Evolutionary conservation across 2,797 vertebrate species (phyloP).

Genomic region (Hydrolagus colliei): DNA sequence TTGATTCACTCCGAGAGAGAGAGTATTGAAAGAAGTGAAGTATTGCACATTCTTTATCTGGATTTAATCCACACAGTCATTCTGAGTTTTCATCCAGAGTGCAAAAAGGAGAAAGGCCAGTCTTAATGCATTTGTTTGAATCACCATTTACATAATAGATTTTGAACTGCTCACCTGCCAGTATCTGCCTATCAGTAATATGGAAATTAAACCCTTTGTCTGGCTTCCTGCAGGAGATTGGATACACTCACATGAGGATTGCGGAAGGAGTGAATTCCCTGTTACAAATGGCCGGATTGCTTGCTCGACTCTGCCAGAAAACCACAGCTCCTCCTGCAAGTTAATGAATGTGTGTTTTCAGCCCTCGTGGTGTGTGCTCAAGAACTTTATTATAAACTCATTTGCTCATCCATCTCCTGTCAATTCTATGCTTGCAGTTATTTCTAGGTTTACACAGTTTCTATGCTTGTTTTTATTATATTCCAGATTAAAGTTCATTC

Average conservation of each 20-base stretch:
- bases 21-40: neutral
- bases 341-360: slow-evolving; percentile 38
- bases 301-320: slow-evolving; percentile 85
- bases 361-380: neutral
- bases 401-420: neutral
- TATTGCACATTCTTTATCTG: too few species aligned
- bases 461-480: neutral
- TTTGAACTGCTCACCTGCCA: neutral
- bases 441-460: neutral
- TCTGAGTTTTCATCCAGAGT: neutral
- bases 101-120: neutral
- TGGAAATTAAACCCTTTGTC: neutral
- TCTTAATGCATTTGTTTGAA: neutral
- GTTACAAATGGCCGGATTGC: slow-evolving; percentile 85
- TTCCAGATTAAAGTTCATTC: neutral
- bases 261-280: slow-evolving; percentile 87
- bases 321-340: slow-evolving; percentile 65
- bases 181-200: neutral
- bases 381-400: neutral
- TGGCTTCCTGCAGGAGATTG: slow-evolving; percentile 73
- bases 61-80: too few species aligned
- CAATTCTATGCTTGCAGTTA: neutral
- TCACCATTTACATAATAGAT: neutral
- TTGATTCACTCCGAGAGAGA: neutral
- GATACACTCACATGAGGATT: slow-evolving; percentile 88